Evolutionary conservation across 1,140 invertebrate genomes (phyloP).

Genomic region (Microplitis mediator): DNA sequence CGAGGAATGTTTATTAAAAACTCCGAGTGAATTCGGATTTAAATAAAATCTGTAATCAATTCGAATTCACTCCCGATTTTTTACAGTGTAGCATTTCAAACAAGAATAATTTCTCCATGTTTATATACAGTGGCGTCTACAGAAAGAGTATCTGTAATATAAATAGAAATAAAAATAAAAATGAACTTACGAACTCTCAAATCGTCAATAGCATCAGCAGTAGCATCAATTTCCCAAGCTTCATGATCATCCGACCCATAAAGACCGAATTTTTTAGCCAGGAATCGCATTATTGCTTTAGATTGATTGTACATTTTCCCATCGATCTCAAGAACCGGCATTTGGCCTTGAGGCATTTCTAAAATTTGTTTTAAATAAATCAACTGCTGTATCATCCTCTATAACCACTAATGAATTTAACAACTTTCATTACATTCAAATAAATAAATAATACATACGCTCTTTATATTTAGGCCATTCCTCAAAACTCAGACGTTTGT

Average conservation of each 20-base stretch:
- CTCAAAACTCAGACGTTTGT: slow-evolving; percentile 58
- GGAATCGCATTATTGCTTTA: slow-evolving; percentile 45
- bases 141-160: neutral
- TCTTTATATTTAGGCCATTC: slow-evolving; percentile 57
- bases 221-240: slow-evolving; percentile 42
- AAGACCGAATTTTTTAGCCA: slow-evolving; percentile 48
- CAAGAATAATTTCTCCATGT: too few relatives aligned
- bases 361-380: neutral
- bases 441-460: slow-evolving; percentile 41
- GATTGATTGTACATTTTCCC: slow-evolving; percentile 49
- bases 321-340: slow-evolving; percentile 48
- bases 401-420: neutral
- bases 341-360: slow-evolving; percentile 49
- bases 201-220: slow-evolving; percentile 45
- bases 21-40: too few relatives aligned
- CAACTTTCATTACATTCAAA: neutral
- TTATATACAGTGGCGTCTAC: neutral
- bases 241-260: slow-evolving; percentile 44
- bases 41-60: too few relatives aligned
- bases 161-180: neutral
- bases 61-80: too few relatives aligned
- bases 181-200: slow-evolving; percentile 40
- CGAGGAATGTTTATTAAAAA: too few relatives aligned
- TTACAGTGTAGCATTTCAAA: neutral
- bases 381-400: neutral